These are phyloP conservation scores for Mizuhopecten yessoensis DNA, from an alignment of 1,140 invertebrate genomes.

Conservation along the genomic window DNA sequence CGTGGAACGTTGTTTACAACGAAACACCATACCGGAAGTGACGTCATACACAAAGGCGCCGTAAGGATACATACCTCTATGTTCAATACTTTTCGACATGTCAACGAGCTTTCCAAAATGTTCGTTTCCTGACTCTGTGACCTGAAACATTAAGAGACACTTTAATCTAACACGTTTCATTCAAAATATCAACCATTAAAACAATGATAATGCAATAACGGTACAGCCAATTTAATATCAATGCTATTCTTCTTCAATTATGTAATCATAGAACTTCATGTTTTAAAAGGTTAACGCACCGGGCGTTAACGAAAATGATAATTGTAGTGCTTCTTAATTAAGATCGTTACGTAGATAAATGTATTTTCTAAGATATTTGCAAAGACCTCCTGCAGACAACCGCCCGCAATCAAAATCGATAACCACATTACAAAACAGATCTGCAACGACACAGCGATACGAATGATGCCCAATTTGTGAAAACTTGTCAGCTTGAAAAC, in stretches of 20 bases:
- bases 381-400: conserved; percentile 5
- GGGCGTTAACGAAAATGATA: background rate
- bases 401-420: background rate
- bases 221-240: too few relatives aligned
- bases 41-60: too few relatives aligned
- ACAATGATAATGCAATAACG: too few relatives aligned
- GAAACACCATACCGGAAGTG: too few relatives aligned
- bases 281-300: background rate
- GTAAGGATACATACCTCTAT: background rate
- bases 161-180: background rate
- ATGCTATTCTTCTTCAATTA: too few relatives aligned
- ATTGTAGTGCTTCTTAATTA: background rate
- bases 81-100: background rate
- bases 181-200: too few relatives aligned
- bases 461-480: background rate
- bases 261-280: too few relatives aligned
- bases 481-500: background rate
- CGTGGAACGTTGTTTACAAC: too few relatives aligned
- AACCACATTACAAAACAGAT: background rate
- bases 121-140: background rate
- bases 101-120: background rate
- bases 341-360: conserved; percentile 3
- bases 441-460: background rate
- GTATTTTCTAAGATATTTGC: background rate
- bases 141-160: background rate